A percentile compares a stretch with the other conserved stretches of the same genome.
phyloP scores from a whole-genome alignment of 2,888 invertebrate species.

The Phalera bucephala region DNA sequence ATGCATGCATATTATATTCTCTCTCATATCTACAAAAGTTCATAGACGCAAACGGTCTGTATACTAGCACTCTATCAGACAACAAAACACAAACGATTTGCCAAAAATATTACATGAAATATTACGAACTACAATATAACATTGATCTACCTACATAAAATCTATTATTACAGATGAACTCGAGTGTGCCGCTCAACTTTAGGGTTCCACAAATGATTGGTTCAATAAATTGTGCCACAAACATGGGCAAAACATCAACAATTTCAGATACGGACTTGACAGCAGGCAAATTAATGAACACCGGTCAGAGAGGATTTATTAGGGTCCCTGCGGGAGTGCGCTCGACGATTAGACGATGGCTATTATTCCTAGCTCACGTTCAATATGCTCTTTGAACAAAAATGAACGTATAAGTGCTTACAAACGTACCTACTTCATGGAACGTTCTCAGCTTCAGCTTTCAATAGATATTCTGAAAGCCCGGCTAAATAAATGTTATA shows the following conservation, averaged over 20 bases:
- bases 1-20: too few relatives aligned
- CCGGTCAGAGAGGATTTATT: slow-evolving; percentile 69
- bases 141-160: too few relatives aligned
- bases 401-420: slow-evolving; percentile 25
- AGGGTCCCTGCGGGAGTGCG: slow-evolving; percentile 48
- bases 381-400: slow-evolving; percentile 34
- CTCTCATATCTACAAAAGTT: too few relatives aligned
- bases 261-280: slow-evolving; percentile 72
- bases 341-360: slow-evolving; percentile 45
- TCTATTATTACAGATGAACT: slow-evolving; percentile 56
- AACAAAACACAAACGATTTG: too few relatives aligned
- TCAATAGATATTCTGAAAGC: neutral
- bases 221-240: slow-evolving; percentile 64
- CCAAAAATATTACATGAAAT: too few relatives aligned
- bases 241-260: slow-evolving; percentile 76
- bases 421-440: slow-evolving; percentile 2
- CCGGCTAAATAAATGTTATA: neutral
- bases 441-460: slow-evolving; percentile 4
- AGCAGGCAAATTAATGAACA: slow-evolving; percentile 74
- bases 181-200: slow-evolving; percentile 48
- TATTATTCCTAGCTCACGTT: slow-evolving; percentile 31
- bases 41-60: too few relatives aligned
- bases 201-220: slow-evolving; percentile 57
- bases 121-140: slow-evolving; percentile 1
- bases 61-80: too few relatives aligned